Evolutionary conservation across 2,113 vertebrate species (phyloP), one percentile per base, ranked within the genome.

Genomic region (Mormyrus lacerda): DNA sequence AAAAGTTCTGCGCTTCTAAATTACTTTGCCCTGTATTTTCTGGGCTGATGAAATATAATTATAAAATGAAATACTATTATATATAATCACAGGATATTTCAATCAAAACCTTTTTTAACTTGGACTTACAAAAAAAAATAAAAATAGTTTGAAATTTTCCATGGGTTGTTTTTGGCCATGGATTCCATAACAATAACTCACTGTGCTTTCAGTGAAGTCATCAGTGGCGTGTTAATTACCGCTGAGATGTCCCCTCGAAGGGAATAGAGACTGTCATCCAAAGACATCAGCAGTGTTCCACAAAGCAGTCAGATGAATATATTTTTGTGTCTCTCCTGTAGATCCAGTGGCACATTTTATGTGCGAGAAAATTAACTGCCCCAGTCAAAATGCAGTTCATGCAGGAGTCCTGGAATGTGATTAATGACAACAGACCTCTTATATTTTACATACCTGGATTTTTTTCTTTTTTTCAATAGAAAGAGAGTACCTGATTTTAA

Each of bases 171-270:
- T 84, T 84, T 84, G 82, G 82, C 82, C 82, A 84, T 10, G 35
- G 9, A 45, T 45, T 45, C 42, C 82, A 84, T 84, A 44, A 84
- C 21, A 84, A 79, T 79, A 84, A 47, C 39, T 84, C 42, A 84
- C 82, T 84, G 19, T 53, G 48, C 85, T 87, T 53, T 87, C 85
- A 87, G 85, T 53, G 27, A 87, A 53, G 85, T 87, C 50, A 51
- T 55, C 85, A 51, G 35, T 31, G 85, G 85, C 8, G 27, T 35
- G 85, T 87, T 84, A 84, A 84, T 84, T 87, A 53, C 85, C 31
- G n/a, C 85, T 53, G 50, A 51, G 50, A 87, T 13, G 48, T 39
- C 31, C 31, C 85, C 27, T 19, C 15, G 13, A 87, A 53, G 50
- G 31, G 50, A 87, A 39, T 31, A 53, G 48, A 31, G n/a, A 53